A percentile compares a stretch with the other conserved stretches of the same genome.
Conservation (phyloP, 2,113 vertebrate species). For the Microcebus ravelobensis region DNA sequence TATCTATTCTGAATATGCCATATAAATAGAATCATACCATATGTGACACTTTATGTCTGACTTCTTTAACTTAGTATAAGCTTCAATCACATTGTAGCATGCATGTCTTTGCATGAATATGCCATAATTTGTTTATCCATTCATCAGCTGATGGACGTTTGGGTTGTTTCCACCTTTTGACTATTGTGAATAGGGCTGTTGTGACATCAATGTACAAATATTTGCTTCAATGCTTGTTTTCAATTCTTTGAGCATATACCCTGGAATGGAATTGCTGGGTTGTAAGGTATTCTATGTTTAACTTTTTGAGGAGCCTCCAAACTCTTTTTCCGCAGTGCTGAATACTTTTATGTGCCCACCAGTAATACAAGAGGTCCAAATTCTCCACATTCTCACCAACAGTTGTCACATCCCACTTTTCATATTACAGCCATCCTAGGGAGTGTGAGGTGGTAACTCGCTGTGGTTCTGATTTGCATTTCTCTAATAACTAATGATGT, state of each 20-base stretch:
- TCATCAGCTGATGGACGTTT: neutral
- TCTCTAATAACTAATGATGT: neutral
- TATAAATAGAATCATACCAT: too few species aligned
- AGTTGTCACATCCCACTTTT: neutral
- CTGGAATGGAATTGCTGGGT: neutral
- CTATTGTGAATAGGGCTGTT: neutral
- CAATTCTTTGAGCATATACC: neutral
- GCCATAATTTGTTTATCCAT: too few species aligned
- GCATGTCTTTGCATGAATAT: too few species aligned
- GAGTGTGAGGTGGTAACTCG: neutral
- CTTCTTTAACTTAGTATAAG: too few species aligned
- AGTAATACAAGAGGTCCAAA: neutral
- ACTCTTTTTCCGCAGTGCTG: neutral
- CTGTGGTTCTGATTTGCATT: neutral
- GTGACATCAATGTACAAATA: neutral
- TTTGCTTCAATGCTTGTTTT: neutral
- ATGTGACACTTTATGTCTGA: too few species aligned
- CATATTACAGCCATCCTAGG: neutral
- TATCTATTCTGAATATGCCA: too few species aligned
- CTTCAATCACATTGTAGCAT: too few species aligned
- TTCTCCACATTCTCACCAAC: neutral
- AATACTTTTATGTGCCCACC: neutral
- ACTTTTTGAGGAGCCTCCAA: neutral
- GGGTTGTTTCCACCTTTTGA: neutral
- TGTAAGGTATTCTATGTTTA: neutral